Evolutionary conservation across 2,888 invertebrate species (phyloP).

Genomic region (Carpatolechia fugitivella): DNA sequence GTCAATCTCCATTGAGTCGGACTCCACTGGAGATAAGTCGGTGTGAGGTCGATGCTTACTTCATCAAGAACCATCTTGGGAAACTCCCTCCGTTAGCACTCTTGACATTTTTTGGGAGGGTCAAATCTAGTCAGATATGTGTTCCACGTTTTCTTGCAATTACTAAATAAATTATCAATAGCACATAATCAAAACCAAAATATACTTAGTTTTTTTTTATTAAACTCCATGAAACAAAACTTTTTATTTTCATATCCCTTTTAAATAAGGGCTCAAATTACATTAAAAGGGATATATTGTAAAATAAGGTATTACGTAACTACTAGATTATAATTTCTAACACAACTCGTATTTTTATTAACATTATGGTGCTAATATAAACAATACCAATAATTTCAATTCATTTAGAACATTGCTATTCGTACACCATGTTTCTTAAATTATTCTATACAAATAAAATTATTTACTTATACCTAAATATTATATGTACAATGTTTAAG

Average conservation of each 20-base stretch:
- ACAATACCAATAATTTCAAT: slow-evolving; percentile 19
- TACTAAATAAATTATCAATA: too few relatives aligned
- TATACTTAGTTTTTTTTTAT: slow-evolving; percentile 7
- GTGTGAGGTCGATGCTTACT: too few relatives aligned
- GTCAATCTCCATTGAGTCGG: too few relatives aligned
- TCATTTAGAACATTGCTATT: slow-evolving; percentile 16
- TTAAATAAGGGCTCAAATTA: slow-evolving; percentile 78
- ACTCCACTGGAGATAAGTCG: too few relatives aligned
- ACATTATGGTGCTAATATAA: slow-evolving; percentile 30
- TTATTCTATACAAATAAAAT: slow-evolving; percentile 33
- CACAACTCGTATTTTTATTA: slow-evolving; percentile 8
- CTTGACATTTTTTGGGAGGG: too few relatives aligned
- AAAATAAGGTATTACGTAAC: slow-evolving; percentile 23
- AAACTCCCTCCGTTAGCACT: too few relatives aligned
- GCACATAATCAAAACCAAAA: neutral
- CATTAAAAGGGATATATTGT: slow-evolving; percentile 70
- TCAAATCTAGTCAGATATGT: too few relatives aligned
- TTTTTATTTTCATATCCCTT: slow-evolving; percentile 70
- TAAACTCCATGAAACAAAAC: slow-evolving; percentile 19
- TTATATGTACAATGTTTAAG: slow-evolving; percentile 30
- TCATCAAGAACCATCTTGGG: too few relatives aligned
- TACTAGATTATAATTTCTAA: slow-evolving; percentile 8
- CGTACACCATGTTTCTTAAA: slow-evolving; percentile 26
- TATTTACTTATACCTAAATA: slow-evolving; percentile 46
- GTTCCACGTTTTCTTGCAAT: too few relatives aligned